Evolutionary conservation across 2,888 invertebrate genomes (phyloP).

Genomic region (Tortricodes alternella): DNA sequence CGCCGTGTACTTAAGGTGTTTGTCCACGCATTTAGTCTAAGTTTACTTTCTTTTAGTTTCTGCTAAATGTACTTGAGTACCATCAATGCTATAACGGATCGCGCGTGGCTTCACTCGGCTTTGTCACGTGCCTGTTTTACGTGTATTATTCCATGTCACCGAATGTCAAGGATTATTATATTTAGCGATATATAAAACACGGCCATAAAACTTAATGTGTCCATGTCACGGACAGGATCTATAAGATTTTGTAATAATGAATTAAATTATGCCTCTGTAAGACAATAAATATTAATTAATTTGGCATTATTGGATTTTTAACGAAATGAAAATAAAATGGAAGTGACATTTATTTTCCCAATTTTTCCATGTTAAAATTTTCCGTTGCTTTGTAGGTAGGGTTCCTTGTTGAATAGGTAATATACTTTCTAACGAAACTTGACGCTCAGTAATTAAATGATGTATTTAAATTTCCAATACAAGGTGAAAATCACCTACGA

Average conservation of each 20-base stretch:
- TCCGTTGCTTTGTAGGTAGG: neutral
- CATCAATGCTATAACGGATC: conserved; percentile 38
- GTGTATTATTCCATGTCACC: conserved; percentile 22
- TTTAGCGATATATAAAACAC: conserved; percentile 26
- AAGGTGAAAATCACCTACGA: conserved; percentile 5
- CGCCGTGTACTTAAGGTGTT: conserved; percentile 39
- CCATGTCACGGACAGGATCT: conserved; percentile 24
- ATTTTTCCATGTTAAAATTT: neutral
- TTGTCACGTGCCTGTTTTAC: neutral
- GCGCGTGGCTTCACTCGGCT: conserved; percentile 32
- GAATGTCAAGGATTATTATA: conserved; percentile 26
- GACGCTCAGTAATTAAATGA: conserved; percentile 2
- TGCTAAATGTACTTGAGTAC: conserved; percentile 40
- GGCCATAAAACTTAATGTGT: conserved; percentile 28
- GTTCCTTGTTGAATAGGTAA: neutral
- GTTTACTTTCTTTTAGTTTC: conserved; percentile 49
- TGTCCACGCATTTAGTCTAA: conserved; percentile 43
- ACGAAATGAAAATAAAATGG: conserved; percentile 6
- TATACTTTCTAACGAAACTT: neutral
- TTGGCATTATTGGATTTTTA: conserved; percentile 13
- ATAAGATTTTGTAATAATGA: conserved; percentile 26
- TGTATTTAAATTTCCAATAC: conserved; percentile 10
- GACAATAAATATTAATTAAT: conserved; percentile 31
- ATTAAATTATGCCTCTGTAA: conserved; percentile 23
- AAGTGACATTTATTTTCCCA: conserved; percentile 13